Conservation (phyloP, 2,113 vertebrate genomes). For the Eleginops maclovinus region DNA sequence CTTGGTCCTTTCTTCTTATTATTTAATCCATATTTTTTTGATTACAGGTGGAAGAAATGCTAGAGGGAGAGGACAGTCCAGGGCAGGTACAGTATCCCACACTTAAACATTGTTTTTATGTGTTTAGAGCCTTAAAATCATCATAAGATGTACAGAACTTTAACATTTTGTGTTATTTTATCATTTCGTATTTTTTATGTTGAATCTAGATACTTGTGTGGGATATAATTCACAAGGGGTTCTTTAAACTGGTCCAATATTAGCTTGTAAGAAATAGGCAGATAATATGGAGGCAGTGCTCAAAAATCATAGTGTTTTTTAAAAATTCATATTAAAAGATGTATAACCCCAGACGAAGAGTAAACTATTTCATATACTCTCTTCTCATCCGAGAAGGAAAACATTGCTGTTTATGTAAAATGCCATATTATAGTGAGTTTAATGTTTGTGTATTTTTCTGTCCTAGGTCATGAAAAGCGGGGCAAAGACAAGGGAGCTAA, state of each 20-base stretch:
- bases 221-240: background rate
- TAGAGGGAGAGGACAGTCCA: slow-evolving; percentile 82
- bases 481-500: slow-evolving; percentile 82
- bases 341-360: background rate
- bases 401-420: background rate
- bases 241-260: slow-evolving; percentile 6
- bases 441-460: slow-evolving; percentile 52
- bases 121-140: background rate
- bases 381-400: background rate
- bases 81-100: slow-evolving; percentile 74
- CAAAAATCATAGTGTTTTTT: background rate
- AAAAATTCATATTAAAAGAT: background rate
- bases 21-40: background rate
- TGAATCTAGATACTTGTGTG: background rate
- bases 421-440: background rate
- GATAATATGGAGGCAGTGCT: background rate
- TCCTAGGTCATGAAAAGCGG: slow-evolving; percentile 82
- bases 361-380: background rate
- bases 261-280: background rate
- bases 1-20: background rate
- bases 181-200: background rate
- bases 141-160: background rate
- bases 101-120: background rate
- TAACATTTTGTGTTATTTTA: background rate
- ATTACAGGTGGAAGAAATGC: slow-evolving; percentile 84